Evolutionary conservation across 1,140 invertebrate species (phyloP).

Genomic region (Dreissena polymorpha): DNA sequence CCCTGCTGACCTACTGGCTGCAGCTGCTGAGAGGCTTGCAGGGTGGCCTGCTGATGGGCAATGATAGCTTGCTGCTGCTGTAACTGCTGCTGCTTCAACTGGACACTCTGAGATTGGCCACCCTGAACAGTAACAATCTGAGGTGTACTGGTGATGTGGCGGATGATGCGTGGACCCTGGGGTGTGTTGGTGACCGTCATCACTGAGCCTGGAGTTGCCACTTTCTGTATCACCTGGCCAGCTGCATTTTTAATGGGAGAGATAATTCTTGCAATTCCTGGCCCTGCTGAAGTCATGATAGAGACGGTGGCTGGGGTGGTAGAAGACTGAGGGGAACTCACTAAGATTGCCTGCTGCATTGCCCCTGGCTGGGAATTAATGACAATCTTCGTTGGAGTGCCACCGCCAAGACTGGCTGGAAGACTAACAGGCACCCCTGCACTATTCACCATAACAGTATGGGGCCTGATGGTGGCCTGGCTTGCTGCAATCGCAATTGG

Average conservation of each 20-base stretch:
- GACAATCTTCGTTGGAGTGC: conserved; percentile 42
- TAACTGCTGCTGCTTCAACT: conserved; percentile 65
- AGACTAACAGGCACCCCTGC: conserved; percentile 24
- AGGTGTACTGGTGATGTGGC: conserved; percentile 37
- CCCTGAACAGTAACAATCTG: conserved; percentile 31
- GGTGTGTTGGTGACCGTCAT: conserved; percentile 33
- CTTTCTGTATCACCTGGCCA: conserved; percentile 37
- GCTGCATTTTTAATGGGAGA: conserved; percentile 19
- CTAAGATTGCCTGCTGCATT: conserved; percentile 21
- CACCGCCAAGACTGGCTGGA: background rate
- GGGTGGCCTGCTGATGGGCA: conserved; percentile 52
- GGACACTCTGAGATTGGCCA: background rate
- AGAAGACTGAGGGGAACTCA: conserved; percentile 33
- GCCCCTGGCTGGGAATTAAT: conserved; percentile 19
- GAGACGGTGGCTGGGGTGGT: conserved; percentile 24
- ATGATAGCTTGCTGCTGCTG: conserved; percentile 61
- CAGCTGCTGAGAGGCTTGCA: conserved; percentile 20
- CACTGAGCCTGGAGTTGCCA: conserved; percentile 20
- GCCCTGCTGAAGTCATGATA: conserved; percentile 36
- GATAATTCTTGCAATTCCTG: conserved; percentile 43
- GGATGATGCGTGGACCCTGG: conserved; percentile 32
- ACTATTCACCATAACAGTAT: conserved; percentile 39
- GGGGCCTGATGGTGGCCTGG: conserved; percentile 56
- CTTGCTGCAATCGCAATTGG: conserved; percentile 56
- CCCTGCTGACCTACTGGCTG: background rate